These are phyloP conservation scores for Neocloeon triangulifer DNA, from an alignment of 1,140 invertebrate species.

Conservation along the genomic window DNA sequence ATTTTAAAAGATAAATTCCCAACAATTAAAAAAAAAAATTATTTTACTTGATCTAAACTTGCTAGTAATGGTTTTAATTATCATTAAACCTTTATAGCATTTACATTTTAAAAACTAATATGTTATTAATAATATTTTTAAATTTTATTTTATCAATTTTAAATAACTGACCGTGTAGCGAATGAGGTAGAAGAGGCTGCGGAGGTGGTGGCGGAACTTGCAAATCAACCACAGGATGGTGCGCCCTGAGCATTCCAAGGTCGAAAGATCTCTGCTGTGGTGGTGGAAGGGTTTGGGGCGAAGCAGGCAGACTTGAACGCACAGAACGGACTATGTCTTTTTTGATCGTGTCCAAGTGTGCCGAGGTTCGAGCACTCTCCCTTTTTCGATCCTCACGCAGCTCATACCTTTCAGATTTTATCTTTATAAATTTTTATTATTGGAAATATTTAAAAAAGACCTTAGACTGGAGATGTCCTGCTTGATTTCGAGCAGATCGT, in stretches of 20 bases:
- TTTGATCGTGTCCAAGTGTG: constrained; percentile 24
- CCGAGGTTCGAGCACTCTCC: constrained; percentile 20
- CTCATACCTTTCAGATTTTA: constrained; percentile 18
- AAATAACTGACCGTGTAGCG: constrained; percentile 9
- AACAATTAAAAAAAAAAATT: background rate
- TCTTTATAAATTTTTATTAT: constrained; percentile 1
- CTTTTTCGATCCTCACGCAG: constrained; percentile 26
- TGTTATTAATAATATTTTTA: background rate
- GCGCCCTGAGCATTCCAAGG: constrained; percentile 10
- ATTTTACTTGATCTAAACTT: background rate
- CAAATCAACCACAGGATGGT: constrained; percentile 1
- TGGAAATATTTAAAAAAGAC: constrained; percentile 11
- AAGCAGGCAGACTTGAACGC: constrained; percentile 1
- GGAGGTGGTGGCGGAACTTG: constrained; percentile 7
- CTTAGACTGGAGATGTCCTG: constrained; percentile 33
- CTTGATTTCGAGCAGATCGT: constrained; percentile 32
- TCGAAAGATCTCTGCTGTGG: constrained; percentile 7
- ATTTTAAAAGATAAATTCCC: background rate
- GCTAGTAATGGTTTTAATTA: background rate
- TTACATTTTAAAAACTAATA: background rate
- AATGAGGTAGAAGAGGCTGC: constrained; percentile 7
- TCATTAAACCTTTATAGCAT: background rate
- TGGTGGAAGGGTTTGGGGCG: constrained; percentile 1
- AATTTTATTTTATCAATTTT: background rate
- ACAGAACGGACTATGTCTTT: constrained; percentile 18